These are phyloP conservation scores for Caenorhabditis sulstoni DNA, from an alignment of 2,888 invertebrate genomes.

Conservation along the genomic window DNA sequence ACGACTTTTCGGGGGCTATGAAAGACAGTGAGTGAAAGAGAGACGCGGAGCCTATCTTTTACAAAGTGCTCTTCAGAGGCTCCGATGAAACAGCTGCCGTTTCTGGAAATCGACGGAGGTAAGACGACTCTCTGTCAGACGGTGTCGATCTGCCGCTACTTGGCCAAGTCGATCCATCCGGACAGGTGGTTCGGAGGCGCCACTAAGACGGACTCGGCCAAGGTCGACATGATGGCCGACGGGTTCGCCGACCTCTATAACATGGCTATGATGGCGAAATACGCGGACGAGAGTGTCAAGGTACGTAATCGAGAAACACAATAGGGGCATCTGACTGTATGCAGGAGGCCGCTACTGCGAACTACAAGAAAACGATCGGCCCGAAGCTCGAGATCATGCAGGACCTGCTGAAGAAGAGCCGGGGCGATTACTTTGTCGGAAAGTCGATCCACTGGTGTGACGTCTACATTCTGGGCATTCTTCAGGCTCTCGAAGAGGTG, in stretches of 20 bases:
- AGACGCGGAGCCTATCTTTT: too few relatives aligned
- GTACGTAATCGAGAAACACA: background rate
- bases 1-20: constrained; percentile 32
- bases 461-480: constrained; percentile 47
- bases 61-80: constrained; percentile 33
- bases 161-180: constrained; percentile 59
- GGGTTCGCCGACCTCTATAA: constrained; percentile 53
- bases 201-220: constrained; percentile 60
- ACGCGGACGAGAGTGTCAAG: constrained; percentile 34
- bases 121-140: constrained; percentile 59
- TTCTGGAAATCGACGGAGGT: constrained; percentile 58
- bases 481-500: constrained; percentile 50
- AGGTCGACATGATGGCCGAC: constrained; percentile 61
- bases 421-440: constrained; percentile 59
- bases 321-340: background rate
- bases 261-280: constrained; percentile 26
- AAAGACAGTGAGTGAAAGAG: constrained; percentile 44
- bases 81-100: constrained; percentile 60
- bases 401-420: constrained; percentile 46
- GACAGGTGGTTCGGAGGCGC: constrained; percentile 63
- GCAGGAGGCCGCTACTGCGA: constrained; percentile 22
- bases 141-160: constrained; percentile 59
- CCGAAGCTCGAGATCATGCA: constrained; percentile 48
- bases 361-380: constrained; percentile 22
- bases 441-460: constrained; percentile 62